Evolutionary conservation across 2,113 vertebrate species (phyloP).

Genomic region (Rhinogobius similis): DNA sequence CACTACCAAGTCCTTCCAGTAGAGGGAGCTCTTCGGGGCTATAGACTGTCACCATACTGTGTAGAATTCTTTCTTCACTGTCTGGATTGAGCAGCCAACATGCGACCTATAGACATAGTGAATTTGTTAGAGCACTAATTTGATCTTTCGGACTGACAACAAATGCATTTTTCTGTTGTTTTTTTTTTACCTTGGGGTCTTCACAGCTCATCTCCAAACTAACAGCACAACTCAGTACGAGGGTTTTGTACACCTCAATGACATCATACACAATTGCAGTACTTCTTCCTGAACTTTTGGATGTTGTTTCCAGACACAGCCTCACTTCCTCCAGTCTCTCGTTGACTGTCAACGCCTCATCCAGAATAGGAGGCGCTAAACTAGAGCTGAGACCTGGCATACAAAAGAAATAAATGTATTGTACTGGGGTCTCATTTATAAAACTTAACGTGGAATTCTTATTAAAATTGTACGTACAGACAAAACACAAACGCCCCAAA

Average conservation of each 20-base stretch:
- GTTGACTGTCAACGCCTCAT: constrained; percentile 80
- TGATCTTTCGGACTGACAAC: not conserved
- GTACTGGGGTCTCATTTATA: too few species aligned
- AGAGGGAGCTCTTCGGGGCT: constrained; percentile 84
- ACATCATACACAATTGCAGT: constrained; percentile 83
- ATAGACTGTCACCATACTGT: constrained; percentile 90
- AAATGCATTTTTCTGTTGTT: not conserved
- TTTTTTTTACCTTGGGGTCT: constrained; percentile 88
- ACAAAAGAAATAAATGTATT: constrained; percentile 18
- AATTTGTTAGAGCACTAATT: not conserved
- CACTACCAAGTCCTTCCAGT: constrained; percentile 82
- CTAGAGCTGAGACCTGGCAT: constrained; percentile 85
- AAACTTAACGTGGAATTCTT: too few species aligned
- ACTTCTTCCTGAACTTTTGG: constrained; percentile 29
- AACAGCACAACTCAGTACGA: constrained; percentile 87
- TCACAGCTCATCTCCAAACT: constrained; percentile 86
- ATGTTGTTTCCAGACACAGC: constrained; percentile 70
- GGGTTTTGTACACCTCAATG: constrained; percentile 88
- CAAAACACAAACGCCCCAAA: too few species aligned
- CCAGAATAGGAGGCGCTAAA: constrained; percentile 89
- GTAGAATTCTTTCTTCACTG: constrained; percentile 87
- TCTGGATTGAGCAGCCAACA: constrained; percentile 92
- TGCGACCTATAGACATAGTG: constrained; percentile 80
- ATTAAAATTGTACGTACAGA: too few species aligned
- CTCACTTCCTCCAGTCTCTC: constrained; percentile 83